Conservation (phyloP, 2,113 vertebrate genomes). For the Syngnathus typhle region DNA sequence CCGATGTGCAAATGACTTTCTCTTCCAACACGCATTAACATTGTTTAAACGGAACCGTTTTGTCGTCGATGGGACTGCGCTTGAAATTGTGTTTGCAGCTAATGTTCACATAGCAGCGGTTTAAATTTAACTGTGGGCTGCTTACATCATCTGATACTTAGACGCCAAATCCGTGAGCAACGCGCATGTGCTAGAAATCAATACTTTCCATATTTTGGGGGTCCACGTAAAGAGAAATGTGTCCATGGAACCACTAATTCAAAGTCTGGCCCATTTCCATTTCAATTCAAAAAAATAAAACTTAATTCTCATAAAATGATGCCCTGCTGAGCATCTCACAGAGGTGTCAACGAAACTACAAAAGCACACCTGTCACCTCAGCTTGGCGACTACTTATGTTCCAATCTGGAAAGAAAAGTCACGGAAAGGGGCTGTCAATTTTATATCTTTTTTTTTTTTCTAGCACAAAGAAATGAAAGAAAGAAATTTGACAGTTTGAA, state of each 20-base stretch:
- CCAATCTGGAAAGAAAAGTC: background rate
- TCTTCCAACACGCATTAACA: background rate
- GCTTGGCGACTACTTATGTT: too few relatives aligned
- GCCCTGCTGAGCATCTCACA: background rate
- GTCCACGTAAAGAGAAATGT: background rate
- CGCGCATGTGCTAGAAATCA: background rate
- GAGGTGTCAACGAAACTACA: background rate
- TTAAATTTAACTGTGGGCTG: background rate
- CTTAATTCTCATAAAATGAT: too few relatives aligned
- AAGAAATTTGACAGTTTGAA: conserved; percentile 10
- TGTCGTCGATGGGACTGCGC: background rate
- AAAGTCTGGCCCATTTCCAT: background rate
- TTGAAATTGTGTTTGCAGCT: background rate
- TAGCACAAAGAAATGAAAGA: background rate
- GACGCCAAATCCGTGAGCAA: too few relatives aligned
- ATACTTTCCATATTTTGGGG: background rate
- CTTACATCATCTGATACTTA: background rate
- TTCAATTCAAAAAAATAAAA: too few relatives aligned
- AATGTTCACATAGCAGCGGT: background rate
- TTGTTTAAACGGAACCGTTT: background rate
- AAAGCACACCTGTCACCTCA: background rate
- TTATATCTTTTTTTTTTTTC: background rate
- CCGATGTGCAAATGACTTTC: background rate
- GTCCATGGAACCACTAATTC: background rate
- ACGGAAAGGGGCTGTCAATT: background rate